Percentiles rank a stretch among this genome's conserved stretches.
Conservation (phyloP, 2,113 vertebrate genomes). For the Columba livia region DNA sequence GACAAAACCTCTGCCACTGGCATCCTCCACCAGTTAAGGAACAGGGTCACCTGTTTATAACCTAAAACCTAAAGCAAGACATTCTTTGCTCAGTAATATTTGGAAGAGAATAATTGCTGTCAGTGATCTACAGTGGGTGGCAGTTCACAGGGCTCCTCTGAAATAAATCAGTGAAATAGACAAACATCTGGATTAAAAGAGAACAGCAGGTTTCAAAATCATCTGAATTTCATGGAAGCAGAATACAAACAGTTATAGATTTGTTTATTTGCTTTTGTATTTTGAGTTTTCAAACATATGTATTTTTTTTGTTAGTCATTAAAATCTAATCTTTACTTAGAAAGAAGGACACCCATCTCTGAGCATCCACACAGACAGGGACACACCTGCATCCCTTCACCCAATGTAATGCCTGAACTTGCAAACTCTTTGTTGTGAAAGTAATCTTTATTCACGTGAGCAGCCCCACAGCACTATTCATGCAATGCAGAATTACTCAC, state of each 20-base stretch:
- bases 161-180: background rate
- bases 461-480: slow-evolving; percentile 46
- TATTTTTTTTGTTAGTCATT: background rate
- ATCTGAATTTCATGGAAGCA: background rate
- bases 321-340: background rate
- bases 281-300: background rate
- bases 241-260: background rate
- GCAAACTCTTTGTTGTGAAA: slow-evolving; percentile 25
- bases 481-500: slow-evolving; percentile 60
- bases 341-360: background rate
- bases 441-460: slow-evolving; percentile 58
- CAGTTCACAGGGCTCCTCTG: background rate
- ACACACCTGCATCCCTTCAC: slow-evolving; percentile 6
- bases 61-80: background rate
- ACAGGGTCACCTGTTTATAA: background rate
- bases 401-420: slow-evolving; percentile 22
- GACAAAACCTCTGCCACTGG: background rate
- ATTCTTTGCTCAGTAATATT: background rate
- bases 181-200: background rate
- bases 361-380: background rate
- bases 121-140: background rate
- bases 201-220: background rate
- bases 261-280: background rate
- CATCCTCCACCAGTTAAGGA: background rate
- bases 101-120: background rate